Evolutionary conservation across 2,113 vertebrate species (phyloP).

Genomic region (Istiophorus platypterus): DNA sequence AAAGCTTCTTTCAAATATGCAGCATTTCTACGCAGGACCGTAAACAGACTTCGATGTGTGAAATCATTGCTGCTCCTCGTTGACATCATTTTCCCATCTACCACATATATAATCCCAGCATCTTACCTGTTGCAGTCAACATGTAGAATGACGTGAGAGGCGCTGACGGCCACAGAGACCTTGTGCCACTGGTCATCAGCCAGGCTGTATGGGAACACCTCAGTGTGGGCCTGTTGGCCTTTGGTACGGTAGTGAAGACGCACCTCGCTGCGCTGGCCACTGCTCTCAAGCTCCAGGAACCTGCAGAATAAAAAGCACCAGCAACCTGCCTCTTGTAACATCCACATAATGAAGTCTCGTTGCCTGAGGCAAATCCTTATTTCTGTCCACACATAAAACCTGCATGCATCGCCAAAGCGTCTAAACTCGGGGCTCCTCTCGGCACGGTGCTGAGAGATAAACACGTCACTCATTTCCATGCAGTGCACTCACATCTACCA

Average conservation of each 20-base stretch:
- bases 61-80: background rate
- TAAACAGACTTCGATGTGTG: background rate
- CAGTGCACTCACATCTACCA: slow-evolving; percentile 11
- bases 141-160: slow-evolving; percentile 94
- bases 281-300: slow-evolving; percentile 97
- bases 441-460: slow-evolving; percentile 16
- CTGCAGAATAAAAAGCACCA: slow-evolving; percentile 73
- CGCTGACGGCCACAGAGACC: slow-evolving; percentile 94
- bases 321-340: slow-evolving; percentile 8
- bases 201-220: slow-evolving; percentile 96
- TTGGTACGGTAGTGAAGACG: slow-evolving; percentile 94
- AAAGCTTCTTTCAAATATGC: background rate
- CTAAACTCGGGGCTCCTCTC: slow-evolving; percentile 17
- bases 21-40: background rate
- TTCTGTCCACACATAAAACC: slow-evolving; percentile 17
- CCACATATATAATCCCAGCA: background rate
- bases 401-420: slow-evolving; percentile 18
- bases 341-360: background rate
- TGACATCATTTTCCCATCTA: background rate
- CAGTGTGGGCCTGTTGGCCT: slow-evolving; percentile 90
- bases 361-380: background rate
- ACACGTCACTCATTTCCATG: slow-evolving; percentile 37
- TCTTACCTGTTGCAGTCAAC: slow-evolving; percentile 98
- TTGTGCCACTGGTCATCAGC: slow-evolving; percentile 98
- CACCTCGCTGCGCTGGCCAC: slow-evolving; percentile 95